Evolutionary conservation across 2,113 vertebrate genomes (phyloP), one percentile per base, ranked within the genome.

Genomic region (Leptobrachium leishanense): DNA sequence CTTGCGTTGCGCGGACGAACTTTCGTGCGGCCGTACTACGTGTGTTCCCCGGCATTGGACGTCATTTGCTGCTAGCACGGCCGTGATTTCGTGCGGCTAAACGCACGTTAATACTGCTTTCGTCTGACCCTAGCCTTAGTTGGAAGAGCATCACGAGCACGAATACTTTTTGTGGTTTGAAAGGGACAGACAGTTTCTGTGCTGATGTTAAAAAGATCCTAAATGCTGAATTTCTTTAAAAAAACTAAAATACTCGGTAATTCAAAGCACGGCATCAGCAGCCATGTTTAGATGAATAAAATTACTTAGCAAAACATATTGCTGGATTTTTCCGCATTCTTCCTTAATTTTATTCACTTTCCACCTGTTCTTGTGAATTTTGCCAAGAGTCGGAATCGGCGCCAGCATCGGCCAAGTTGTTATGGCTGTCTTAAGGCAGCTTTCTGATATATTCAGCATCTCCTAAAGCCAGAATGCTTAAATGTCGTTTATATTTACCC

Each of bases 281-380:
- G 79, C 79, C 86, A 88, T 82, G 81, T 80, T 82, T 83, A 75
- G 82, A 87, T 86, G 84, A 87, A 84, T 83, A 85, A 75, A 74
- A 84, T 81, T 46, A 70, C 67, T 62, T 20, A 40, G 75, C 43
- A 63, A 70, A 77, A n/a, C 75, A 77, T 70, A 77, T 69, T 77
- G 53, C 53, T 68, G 15, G 31, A 57, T 70, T 70, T 59, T 70
- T 62, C 54, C 40, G 53, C 67, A 39, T 66, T 70, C 67, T 62
- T 70, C 54, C 63, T 76, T 44, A 13, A 44, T 68, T 54, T 44
- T 57, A 76, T 76, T 76, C 15, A 76, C 13, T 50, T 43, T 43
- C 62, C 66, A 76, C 66, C 65, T 76, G 75, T 76, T 76, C 75
- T 59, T 43, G 9, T 68, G 68, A 54, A n/a, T 31, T 9, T 43